These are phyloP conservation scores for Epistrophella euchroma DNA, from an alignment of 2,888 invertebrate species.

Conservation along the genomic window DNA sequence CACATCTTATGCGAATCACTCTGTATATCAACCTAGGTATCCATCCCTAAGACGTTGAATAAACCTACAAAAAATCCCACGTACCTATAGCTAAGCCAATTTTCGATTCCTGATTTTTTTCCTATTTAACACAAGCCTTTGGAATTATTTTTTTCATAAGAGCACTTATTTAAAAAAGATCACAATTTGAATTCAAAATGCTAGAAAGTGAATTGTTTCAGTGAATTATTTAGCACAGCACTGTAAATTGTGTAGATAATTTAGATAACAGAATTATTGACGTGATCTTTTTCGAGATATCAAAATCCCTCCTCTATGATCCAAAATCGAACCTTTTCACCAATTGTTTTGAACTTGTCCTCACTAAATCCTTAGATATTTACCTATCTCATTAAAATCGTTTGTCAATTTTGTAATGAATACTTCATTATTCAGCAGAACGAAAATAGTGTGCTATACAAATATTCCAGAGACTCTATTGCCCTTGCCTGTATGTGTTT, in stretches of 20 bases:
- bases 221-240: background rate
- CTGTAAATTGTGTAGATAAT: background rate
- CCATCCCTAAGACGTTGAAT: no score
- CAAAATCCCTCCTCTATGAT: background rate
- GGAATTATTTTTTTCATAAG: no score
- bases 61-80: no score
- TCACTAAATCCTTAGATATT: background rate
- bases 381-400: slow-evolving; percentile 8
- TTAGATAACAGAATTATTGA: background rate
- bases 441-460: slow-evolving; percentile 24
- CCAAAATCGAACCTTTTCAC: background rate
- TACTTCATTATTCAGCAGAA: background rate
- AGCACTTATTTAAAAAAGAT: no score
- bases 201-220: no score
- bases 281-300: background rate
- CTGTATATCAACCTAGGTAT: no score
- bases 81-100: no score
- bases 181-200: no score
- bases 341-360: no score
- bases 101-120: no score
- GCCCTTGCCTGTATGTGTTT: slow-evolving; percentile 13
- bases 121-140: no score
- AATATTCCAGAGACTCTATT: background rate
- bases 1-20: no score
- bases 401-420: slow-evolving; percentile 21